Evolutionary conservation across 2,888 invertebrate species (phyloP).

Genomic region (Anoncus sp.): DNA sequence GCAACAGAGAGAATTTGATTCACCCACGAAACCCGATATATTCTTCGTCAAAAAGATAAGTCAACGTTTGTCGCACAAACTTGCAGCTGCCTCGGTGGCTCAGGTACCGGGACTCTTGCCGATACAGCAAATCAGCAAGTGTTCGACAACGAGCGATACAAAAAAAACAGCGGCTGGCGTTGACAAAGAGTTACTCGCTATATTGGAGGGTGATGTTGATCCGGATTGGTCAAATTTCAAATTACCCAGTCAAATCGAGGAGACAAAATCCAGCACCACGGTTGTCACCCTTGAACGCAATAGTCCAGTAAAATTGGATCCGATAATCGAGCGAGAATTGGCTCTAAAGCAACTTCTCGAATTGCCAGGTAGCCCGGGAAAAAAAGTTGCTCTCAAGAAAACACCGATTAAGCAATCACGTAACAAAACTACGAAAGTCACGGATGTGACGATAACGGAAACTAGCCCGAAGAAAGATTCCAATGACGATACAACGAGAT

Average conservation of each 20-base stretch:
- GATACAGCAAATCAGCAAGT: constrained; percentile 62
- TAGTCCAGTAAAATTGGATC: constrained; percentile 78
- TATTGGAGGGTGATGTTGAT: constrained; percentile 85
- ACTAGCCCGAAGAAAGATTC: constrained; percentile 33
- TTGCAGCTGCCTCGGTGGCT: constrained; percentile 74
- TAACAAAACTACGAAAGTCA: constrained; percentile 29
- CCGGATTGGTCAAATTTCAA: constrained; percentile 82
- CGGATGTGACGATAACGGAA: constrained; percentile 65
- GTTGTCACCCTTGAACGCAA: constrained; percentile 28
- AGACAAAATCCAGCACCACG: constrained; percentile 30
- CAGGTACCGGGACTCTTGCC: constrained; percentile 72
- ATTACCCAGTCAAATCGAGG: constrained; percentile 68
- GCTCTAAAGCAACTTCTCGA: constrained; percentile 86
- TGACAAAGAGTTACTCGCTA: constrained; percentile 85
- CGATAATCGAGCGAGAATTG: constrained; percentile 84
- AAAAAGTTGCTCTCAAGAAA: constrained; percentile 65
- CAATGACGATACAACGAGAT: constrained; percentile 52
- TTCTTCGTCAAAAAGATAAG: constrained; percentile 85
- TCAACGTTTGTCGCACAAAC: constrained; percentile 83
- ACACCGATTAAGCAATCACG: constrained; percentile 36
- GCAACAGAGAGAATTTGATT: constrained; percentile 82
- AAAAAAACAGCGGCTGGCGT: constrained; percentile 71
- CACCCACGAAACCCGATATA: constrained; percentile 82
- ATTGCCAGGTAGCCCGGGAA: constrained; percentile 79
- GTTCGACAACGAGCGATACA: constrained; percentile 42